Base-by-base conservation (phyloP, 2,797 vertebrate species). In the Salarias fasciatus region DNA sequence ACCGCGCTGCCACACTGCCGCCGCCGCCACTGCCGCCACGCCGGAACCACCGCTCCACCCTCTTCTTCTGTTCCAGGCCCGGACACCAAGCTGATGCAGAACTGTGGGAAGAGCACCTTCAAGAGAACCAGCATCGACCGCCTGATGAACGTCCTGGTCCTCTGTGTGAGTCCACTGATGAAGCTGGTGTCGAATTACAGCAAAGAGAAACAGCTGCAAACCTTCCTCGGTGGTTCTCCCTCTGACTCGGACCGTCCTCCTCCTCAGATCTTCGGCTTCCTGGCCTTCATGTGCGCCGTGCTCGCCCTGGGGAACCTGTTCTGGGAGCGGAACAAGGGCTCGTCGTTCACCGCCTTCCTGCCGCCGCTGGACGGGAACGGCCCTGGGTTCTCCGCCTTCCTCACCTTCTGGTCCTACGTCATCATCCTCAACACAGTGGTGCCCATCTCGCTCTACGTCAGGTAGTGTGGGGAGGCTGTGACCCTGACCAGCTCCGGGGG, bases 351-450 rank as follows among this genome's bases (percentile, higher is more conserved):
- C 0, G 87, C 85, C 30, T 96, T 94, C 82, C 88, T 99, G 60
- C 95, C 95, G 0, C 92, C 94, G 86, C 82, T 92, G 41, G 77
- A 91, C 4, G 92, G 84, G 2, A 77, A 89, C 9, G 77, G 2
- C 0, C 78, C 94, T 0, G 24, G 66, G 8, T 88, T 93, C 64
- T 96, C 96, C 0, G 92, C 90, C 50, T 91, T 95, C 79, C 94
- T 98, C 75, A 90, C 93, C n/a, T 98, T 98, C 92, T 99, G 96
- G 95, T 99, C 97, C 11, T 99, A 99, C 0, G 91, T 99, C 88
- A 98, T 99, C 89, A 96, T 98, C 86, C 93, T 99, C 77, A 99
- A 99, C 91, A 99, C 96, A 0, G 92, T 99, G 90, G 97, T 99
- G 66, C 97, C 97, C 38, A 99, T 98, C 78, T 99, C 97, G 0